Evolutionary conservation across 2,113 vertebrate species (phyloP).

Genomic region (Lonchura striata): DNA sequence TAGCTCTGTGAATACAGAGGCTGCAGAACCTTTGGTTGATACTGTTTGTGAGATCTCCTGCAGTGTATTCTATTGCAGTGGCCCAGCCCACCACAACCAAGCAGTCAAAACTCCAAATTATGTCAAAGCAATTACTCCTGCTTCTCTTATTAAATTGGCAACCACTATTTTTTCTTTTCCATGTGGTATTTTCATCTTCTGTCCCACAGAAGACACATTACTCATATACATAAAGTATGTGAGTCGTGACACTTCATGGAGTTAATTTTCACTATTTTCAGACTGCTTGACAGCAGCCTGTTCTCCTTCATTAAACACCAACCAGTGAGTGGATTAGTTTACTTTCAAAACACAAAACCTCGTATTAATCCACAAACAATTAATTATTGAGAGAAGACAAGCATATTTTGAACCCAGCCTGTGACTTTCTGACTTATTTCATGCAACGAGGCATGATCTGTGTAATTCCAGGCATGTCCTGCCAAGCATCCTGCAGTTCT

Average conservation of each 20-base stretch:
- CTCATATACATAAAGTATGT: constrained; percentile 30
- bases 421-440: not conserved
- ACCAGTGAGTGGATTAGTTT: not conserved
- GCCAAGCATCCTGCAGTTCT: not conserved
- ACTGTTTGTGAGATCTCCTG: not conserved
- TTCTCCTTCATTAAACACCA: constrained; percentile 48
- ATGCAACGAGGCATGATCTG: not conserved
- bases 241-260: constrained; percentile 6
- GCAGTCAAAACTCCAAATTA: not conserved
- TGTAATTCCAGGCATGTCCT: not conserved
- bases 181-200: constrained; percentile 6
- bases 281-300: constrained; percentile 41
- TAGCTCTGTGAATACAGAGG: not conserved
- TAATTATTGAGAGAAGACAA: constrained; percentile 49
- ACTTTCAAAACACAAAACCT: constrained; percentile 41
- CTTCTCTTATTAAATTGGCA: constrained; percentile 13
- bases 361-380: constrained; percentile 38
- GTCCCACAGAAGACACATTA: constrained; percentile 22
- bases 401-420: constrained; percentile 11
- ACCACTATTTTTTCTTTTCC: constrained; percentile 4
- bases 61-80: not conserved
- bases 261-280: constrained; percentile 57
- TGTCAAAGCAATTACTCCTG: not conserved
- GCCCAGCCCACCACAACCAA: not conserved
- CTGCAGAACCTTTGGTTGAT: not conserved